phyloP scores from a whole-genome alignment of 2,888 invertebrate species.

The Leptura quadrifasciata region DNA sequence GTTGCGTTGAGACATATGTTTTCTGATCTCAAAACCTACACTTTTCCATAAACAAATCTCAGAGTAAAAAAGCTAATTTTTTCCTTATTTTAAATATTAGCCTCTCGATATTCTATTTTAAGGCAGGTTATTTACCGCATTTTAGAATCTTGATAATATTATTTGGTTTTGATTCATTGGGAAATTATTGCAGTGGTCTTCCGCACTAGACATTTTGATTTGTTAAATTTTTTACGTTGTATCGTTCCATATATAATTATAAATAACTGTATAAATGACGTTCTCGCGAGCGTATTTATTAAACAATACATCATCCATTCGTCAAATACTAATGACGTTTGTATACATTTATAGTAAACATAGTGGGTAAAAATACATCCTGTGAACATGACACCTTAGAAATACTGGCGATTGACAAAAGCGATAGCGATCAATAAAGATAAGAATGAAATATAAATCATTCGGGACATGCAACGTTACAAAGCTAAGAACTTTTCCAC shows the following conservation, averaged over 20 bases:
- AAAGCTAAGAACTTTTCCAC: conserved; percentile 25
- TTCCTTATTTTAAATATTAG: too few relatives aligned
- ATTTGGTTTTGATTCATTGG: too few relatives aligned
- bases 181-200: too few relatives aligned
- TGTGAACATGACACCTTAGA: conserved; percentile 28
- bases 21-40: too few relatives aligned
- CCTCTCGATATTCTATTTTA: too few relatives aligned
- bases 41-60: too few relatives aligned
- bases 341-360: conserved; percentile 2
- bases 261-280: not conserved
- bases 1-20: too few relatives aligned
- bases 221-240: not conserved
- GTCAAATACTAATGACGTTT: not conserved
- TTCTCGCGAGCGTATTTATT: not conserved
- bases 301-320: not conserved
- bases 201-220: not conserved
- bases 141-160: too few relatives aligned
- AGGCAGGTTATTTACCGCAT: too few relatives aligned
- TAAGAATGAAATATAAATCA: conserved; percentile 32
- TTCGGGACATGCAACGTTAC: conserved; percentile 25
- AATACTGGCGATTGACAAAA: conserved; percentile 32
- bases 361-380: conserved; percentile 12
- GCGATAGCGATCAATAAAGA: conserved; percentile 31
- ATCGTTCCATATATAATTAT: not conserved
- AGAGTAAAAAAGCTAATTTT: too few relatives aligned